Conservation (phyloP, 2,113 vertebrate species). For the Brachypodius melanocephalos region DNA sequence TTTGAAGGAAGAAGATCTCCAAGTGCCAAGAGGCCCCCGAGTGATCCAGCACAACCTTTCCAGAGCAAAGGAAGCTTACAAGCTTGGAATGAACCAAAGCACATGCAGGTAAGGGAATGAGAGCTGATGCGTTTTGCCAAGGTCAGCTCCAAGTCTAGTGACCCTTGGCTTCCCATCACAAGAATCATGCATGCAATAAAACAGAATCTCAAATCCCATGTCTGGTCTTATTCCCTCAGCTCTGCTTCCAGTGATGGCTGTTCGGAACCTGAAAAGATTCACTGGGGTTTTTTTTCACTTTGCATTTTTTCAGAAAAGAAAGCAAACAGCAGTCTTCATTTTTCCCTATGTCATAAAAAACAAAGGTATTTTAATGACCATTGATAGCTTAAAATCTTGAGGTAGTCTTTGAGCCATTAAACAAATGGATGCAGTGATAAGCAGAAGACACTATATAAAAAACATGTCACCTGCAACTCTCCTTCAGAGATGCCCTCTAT, state of each 20-base stretch:
- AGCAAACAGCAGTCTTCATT: background rate
- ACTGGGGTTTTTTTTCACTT: background rate
- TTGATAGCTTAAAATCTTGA: background rate
- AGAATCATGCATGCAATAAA: background rate
- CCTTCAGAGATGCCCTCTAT: background rate
- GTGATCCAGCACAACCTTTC: background rate
- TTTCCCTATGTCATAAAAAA: background rate
- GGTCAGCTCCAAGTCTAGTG: background rate
- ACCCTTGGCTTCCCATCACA: background rate
- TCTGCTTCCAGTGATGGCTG: background rate
- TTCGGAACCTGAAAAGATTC: background rate
- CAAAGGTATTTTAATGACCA: background rate
- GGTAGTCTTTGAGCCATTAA: background rate
- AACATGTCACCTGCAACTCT: rapidly evolving
- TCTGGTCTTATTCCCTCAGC: background rate
- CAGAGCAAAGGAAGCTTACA: background rate
- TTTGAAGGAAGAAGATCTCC: background rate
- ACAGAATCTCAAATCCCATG: background rate
- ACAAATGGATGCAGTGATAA: background rate
- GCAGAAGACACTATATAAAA: background rate
- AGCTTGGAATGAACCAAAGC: background rate
- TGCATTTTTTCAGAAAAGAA: background rate
- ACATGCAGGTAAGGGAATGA: rapidly evolving
- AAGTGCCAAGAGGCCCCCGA: rapidly evolving
- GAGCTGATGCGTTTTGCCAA: background rate